These are phyloP conservation scores for Lepisosteus osseus DNA, from an alignment of 2,113 vertebrate genomes.

Conservation along the genomic window DNA sequence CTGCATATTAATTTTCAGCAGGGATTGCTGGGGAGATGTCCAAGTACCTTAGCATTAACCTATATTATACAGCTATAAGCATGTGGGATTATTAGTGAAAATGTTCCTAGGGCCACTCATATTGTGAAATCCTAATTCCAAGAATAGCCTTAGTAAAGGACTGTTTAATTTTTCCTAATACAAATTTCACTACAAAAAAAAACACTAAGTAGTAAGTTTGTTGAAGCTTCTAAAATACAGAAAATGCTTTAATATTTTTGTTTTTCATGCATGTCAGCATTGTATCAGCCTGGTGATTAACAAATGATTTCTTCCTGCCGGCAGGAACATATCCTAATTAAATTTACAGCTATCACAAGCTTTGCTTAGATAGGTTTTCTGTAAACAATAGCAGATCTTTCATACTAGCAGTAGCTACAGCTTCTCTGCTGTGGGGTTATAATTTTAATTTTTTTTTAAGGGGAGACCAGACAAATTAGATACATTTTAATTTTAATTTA, in stretches of 20 bases:
- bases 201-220: slow-evolving; percentile 8
- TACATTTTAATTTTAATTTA: too few relatives aligned
- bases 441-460: too few relatives aligned
- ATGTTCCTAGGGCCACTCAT: slow-evolving; percentile 21
- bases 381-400: too few relatives aligned
- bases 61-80: slow-evolving; percentile 25
- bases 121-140: slow-evolving; percentile 31
- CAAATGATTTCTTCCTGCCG: too few relatives aligned
- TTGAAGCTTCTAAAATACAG: background rate
- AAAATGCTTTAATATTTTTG: background rate
- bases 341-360: too few relatives aligned
- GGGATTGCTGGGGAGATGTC: slow-evolving; percentile 26
- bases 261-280: too few relatives aligned
- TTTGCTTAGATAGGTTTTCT: too few relatives aligned
- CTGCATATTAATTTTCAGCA: slow-evolving; percentile 36
- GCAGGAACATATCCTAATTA: too few relatives aligned
- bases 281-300: too few relatives aligned
- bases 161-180: slow-evolving; percentile 13
- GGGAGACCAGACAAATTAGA: too few relatives aligned
- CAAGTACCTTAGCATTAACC: slow-evolving; percentile 30
- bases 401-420: too few relatives aligned
- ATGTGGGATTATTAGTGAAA: slow-evolving; percentile 22
- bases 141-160: slow-evolving; percentile 27
- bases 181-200: slow-evolving; percentile 23
- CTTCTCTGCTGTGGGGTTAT: too few relatives aligned